phyloP scores from a whole-genome alignment of 35 echinoderm and acorn worm genomes.

The Patiria miniata region DNA sequence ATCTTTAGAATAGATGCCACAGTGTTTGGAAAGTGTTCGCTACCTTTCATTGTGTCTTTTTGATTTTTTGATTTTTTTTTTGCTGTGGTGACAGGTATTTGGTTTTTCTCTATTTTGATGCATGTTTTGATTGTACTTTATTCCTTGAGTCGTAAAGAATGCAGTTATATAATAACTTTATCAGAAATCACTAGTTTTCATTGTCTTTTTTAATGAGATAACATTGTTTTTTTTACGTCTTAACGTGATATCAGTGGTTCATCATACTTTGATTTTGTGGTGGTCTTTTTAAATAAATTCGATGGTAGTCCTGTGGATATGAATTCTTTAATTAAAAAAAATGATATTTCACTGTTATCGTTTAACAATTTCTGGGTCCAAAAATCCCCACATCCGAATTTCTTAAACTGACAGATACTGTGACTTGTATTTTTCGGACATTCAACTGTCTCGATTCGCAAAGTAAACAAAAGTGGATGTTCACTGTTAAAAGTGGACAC shows the following conservation, averaged over 20 bases:
- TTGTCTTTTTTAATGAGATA: not conserved
- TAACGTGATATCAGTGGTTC: not conserved
- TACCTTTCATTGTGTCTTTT: not conserved
- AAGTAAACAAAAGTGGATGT: not conserved
- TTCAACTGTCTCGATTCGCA: not conserved
- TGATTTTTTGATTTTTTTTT: not conserved
- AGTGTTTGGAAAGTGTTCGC: not conserved
- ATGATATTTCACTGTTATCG: not conserved
- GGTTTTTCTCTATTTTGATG: too few species aligned
- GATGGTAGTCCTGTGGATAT: not conserved
- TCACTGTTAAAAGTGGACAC: not conserved
- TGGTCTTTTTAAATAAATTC: not conserved
- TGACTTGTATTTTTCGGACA: too few species aligned
- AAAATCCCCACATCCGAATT: not conserved
- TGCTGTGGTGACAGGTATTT: slow-evolving; percentile 25
- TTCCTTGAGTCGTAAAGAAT: not conserved
- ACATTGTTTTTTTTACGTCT: not conserved
- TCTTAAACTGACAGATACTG: too few species aligned
- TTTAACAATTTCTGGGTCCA: not conserved
- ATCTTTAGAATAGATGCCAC: slow-evolving; percentile 2
- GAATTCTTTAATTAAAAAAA: not conserved
- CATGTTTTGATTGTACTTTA: slow-evolving; percentile 18
- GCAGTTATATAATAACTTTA: slow-evolving; percentile 14
- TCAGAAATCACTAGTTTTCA: not conserved
- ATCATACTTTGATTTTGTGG: not conserved